Base-by-base conservation (phyloP, 2,797 vertebrate species). In the Sebastes iracundus region DNA sequence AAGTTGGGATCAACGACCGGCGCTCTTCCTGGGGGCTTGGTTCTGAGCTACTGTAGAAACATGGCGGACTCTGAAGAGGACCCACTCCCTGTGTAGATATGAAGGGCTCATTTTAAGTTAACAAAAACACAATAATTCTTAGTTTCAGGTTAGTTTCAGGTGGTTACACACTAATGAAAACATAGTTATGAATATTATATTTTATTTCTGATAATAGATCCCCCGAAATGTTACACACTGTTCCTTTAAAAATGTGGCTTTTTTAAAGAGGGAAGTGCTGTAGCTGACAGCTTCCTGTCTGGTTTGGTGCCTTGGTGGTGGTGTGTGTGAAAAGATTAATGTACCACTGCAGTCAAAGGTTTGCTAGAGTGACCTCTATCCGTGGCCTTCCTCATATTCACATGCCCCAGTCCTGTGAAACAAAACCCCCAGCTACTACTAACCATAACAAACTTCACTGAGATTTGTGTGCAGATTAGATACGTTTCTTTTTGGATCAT, bases 321-420 rank as follows among this genome's bases (percentile, higher is more conserved):
- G 56, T 25, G 33, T 68, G 32, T 9, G 27, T 3, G 18, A 63
- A 77, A 84, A 83, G 87, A 93, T 88, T 12, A 70, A 92, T 91
- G 87, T 35, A 28, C 80, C 30, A 49, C 55, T 52, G 35, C 58
- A 79, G 88, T 88, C 84, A 90, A 83, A 92, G 91, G 89, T 89
- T 69, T 89, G 46, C 25, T 33, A 2, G 13, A 61, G 53, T 23
- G 87, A 84, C 77, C 85, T 84, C 42, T 30, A 23, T 76, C 60
- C 32, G 69, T 61, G 83, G 75, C 85, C 84, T 84, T 59, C 76
- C 68, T 85, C 74, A 13, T 88, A 80, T 90, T 94, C 93, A 92
- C 93, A 92, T 82, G 90, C 64, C 85, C 88, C 61, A 20, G 52
- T 71, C 72, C 77, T 88, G 86, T 84, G 72, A 88, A 83, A 88